Conservation (phyloP, 2,797 vertebrate species). For the Crenuchus spilurus region DNA sequence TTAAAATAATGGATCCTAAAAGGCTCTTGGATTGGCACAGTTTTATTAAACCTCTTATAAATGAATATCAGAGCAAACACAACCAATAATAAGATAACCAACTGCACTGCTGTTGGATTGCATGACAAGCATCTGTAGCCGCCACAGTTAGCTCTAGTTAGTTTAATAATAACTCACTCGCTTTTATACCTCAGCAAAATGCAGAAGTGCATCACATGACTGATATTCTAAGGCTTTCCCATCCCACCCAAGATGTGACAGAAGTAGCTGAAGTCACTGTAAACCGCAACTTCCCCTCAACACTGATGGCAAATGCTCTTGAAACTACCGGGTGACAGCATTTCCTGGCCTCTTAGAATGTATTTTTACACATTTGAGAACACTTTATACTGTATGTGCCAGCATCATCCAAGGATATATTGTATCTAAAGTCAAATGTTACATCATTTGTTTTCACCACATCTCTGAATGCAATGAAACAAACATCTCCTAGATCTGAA, state of each 20-base stretch:
- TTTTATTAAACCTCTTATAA: not conserved
- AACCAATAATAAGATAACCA: not conserved
- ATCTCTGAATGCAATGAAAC: too few relatives aligned
- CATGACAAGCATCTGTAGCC: not conserved
- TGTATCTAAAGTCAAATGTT: too few relatives aligned
- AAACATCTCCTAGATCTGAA: not conserved
- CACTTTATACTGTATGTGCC: not conserved
- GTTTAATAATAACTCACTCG: slow-evolving; percentile 72
- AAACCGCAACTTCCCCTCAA: slow-evolving; percentile 76
- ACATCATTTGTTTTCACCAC: too few relatives aligned
- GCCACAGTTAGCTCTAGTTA: slow-evolving; percentile 17
- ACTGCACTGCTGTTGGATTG: not conserved
- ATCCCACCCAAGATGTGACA: slow-evolving; percentile 66
- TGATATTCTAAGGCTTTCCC: slow-evolving; percentile 63
- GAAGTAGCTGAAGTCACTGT: slow-evolving; percentile 58
- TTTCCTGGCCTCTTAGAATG: slow-evolving; percentile 67
- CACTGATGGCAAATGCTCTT: slow-evolving; percentile 53
- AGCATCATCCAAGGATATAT: not conserved
- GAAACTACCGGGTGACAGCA: slow-evolving; percentile 58
- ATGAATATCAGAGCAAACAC: not conserved
- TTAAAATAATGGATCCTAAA: too few relatives aligned
- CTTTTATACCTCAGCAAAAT: slow-evolving; percentile 74
- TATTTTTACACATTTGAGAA: slow-evolving; percentile 16
- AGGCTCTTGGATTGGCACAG: too few relatives aligned
- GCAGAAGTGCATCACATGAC: slow-evolving; percentile 74